phyloP scores from a whole-genome alignment of 92 coral and sea anemone species.

The Umimayanthus chanpuru region DNA sequence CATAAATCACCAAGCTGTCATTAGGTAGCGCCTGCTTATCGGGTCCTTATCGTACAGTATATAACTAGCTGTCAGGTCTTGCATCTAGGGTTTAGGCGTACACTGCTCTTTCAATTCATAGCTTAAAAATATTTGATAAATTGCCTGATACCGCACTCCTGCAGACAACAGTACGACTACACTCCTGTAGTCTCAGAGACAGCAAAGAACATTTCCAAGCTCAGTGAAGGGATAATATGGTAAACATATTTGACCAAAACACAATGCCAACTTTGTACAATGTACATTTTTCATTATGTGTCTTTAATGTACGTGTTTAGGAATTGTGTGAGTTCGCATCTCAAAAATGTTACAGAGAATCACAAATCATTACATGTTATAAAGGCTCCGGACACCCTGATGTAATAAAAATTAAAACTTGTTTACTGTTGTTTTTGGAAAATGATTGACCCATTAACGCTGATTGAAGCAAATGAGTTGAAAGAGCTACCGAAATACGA shows the following conservation, averaged over 20 bases:
- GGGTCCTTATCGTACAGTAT: constrained; percentile 31
- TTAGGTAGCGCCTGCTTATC: constrained; percentile 45
- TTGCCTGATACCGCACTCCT: background rate
- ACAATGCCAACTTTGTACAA: background rate
- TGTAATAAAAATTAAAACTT: background rate
- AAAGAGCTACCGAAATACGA: background rate
- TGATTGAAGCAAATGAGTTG: background rate
- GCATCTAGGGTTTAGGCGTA: constrained; percentile 6
- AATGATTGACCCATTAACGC: background rate
- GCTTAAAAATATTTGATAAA: background rate
- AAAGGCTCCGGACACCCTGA: background rate
- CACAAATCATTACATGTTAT: background rate
- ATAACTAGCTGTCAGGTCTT: constrained; percentile 24
- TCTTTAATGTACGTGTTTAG: background rate
- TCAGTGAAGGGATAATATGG: background rate
- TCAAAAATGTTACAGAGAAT: background rate
- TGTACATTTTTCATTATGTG: background rate
- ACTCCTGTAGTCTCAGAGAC: background rate
- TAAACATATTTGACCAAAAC: background rate
- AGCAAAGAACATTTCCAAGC: background rate
- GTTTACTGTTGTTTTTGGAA: background rate
- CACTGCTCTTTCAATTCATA: background rate
- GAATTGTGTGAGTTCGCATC: background rate
- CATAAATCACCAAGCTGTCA: constrained; percentile 51
- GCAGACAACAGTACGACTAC: background rate